These are phyloP conservation scores for Podarcis muralis DNA, from an alignment of 2,113 vertebrate genomes.

Conservation along the genomic window DNA sequence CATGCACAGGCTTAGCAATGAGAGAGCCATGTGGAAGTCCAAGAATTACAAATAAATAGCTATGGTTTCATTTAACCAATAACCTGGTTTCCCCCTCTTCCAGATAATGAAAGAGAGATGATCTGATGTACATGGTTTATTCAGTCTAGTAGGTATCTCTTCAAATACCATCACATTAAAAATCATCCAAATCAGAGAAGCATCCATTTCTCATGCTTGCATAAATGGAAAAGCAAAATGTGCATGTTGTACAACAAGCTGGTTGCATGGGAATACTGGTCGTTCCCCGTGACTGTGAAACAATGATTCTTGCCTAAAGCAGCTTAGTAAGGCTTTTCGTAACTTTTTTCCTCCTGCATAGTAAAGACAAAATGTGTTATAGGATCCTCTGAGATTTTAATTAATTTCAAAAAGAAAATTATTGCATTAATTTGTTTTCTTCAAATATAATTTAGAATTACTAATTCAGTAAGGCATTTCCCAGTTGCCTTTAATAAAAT, in stretches of 20 bases:
- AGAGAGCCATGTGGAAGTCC: not conserved
- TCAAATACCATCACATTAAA: conserved; percentile 48
- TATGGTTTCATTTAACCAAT: not conserved
- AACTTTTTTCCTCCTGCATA: conserved; percentile 72
- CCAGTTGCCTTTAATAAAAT: conserved; percentile 85
- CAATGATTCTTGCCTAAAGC: conserved; percentile 81
- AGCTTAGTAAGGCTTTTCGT: conserved; percentile 75
- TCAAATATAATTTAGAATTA: conserved; percentile 84
- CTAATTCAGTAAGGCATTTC: conserved; percentile 81
- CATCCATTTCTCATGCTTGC: conserved; percentile 61
- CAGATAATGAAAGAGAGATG: not conserved
- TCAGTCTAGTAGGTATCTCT: conserved; percentile 3
- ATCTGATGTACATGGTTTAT: too few species aligned
- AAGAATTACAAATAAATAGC: not conserved
- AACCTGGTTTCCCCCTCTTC: not conserved
- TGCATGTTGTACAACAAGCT: conserved; percentile 63
- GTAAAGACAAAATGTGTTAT: conserved; percentile 80
- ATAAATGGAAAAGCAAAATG: conserved; percentile 56
- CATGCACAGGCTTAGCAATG: not conserved
- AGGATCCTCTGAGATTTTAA: conserved; percentile 82
- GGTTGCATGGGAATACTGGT: conserved; percentile 68
- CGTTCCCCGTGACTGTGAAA: conserved; percentile 66
- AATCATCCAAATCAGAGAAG: conserved; percentile 48
- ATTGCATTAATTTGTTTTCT: conserved; percentile 86
- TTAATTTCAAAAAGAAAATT: conserved; percentile 86